Conservation (phyloP, 2,797 vertebrate genomes). For the Acanthurus tractus region DNA sequence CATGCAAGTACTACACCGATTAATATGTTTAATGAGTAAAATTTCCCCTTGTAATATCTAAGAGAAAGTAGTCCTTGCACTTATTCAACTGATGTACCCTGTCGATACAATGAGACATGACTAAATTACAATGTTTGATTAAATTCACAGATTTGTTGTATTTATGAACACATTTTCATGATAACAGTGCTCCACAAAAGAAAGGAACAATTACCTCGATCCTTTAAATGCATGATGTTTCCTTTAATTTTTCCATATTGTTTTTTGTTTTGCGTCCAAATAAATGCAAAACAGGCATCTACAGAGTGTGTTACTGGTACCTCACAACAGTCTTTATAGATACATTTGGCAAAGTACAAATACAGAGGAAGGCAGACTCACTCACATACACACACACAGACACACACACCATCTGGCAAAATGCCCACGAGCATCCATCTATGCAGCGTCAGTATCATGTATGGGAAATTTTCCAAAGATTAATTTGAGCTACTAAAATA, state of each 20-base stretch:
- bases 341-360: constrained; percentile 42
- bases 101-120: constrained; percentile 10
- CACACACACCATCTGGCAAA: constrained; percentile 54
- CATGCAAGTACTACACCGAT: neutral
- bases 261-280: neutral
- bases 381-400: constrained; percentile 10
- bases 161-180: constrained; percentile 20
- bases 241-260: neutral
- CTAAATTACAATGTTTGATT: too few species aligned
- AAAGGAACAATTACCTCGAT: constrained; percentile 31
- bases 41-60: neutral
- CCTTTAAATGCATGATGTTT: constrained; percentile 16
- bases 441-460: constrained; percentile 21
- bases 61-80: neutral
- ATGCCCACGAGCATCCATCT: constrained; percentile 45
- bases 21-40: neutral
- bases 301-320: constrained; percentile 11
- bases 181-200: constrained; percentile 27
- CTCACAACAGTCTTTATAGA: constrained; percentile 25
- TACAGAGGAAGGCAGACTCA: constrained; percentile 28
- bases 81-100: constrained; percentile 1
- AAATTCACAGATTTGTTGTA: constrained; percentile 12
- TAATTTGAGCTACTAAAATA: constrained; percentile 3
- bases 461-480: constrained; percentile 22
- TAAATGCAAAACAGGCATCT: neutral